Base-by-base conservation (phyloP, 2,113 vertebrate genomes). In the Apeltes quadracus region DNA sequence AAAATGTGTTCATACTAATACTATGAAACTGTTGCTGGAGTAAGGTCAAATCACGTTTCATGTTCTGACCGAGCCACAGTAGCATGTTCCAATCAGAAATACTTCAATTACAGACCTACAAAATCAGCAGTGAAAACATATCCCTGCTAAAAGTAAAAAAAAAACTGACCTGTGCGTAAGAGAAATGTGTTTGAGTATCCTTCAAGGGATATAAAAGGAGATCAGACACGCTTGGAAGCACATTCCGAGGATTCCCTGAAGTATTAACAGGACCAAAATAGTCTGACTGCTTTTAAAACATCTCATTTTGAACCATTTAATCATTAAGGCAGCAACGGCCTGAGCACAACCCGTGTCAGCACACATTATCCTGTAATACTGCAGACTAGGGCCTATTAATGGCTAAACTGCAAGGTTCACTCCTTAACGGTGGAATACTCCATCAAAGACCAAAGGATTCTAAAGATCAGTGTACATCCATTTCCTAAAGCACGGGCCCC, bases 251-350 rank as follows among this genome's bases (percentile, higher is more conserved):
- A 88, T 88, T 85, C 80, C 59, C 63, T 61, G 2, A 59, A 22
- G 78, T 53, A 76, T 76, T 82, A 80, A 72, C 56, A 53, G n/a
- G 61, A 81, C 65, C 61, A 70, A 82, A 84, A 80, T 59, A 82
- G 70, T 59, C 13, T 5, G 38, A 72, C 71, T 55, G 75, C 18
- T 38, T 27, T 38, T 25, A 48, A 50, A 68, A 25, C 3, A 22
- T 23, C 3, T 32, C 18, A 41, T 39, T 44, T 27, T 18, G 56
- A 29, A 53, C 43, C 22, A 44, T 57, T 56, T 44, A 32, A 69
- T 61, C 48, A 48, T 46, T 59, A 22, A 66, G 51, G n/a, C 44
- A 68, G 57, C 20, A 68, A 51, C 5, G 5, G 13, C 32, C 27
- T n/a, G 2, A 70, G 38, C 7, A 46, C 3, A 36, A 4, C 57